Base-by-base conservation (phyloP, 1,140 invertebrate genomes). In the Drosophila tristis region DNA sequence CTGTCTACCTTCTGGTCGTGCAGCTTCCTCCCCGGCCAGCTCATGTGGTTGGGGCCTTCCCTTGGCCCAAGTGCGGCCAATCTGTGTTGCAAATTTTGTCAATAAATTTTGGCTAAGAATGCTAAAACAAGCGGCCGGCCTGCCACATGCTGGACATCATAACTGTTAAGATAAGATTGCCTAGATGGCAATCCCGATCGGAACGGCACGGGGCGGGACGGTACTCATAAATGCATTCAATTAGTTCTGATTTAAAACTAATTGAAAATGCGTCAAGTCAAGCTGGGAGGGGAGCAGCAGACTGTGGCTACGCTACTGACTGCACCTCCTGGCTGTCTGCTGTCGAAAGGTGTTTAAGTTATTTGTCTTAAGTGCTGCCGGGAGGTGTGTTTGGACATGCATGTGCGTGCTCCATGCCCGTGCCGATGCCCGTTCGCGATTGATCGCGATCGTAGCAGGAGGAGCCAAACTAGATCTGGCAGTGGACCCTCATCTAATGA, bases 171-270 rank as follows among this genome's bases (percentile, higher is more conserved):
- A 86, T 86, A 86, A 86, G 82, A 86, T 86, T 86, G 82, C 59
- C 60, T 51, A 65, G 80, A 79, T 84, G 56, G 54, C 47, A 57
- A 74, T 67, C 53, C 15, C 45, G 62, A 57, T 68, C 42, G 51
- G 26, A 44, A 61, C 53, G 39, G 29, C 2, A 16, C 31, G 45
- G 8, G 13, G 20, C 42, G 25, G 4, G 53, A 31, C 26, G 16
- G 58, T 11, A 29, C 58, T 56, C 42, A 25, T 42, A 78, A 73
- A 82, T 82, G 82, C 78, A 86, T 86, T 87, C 82, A 86, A 89
- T 86, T 87, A 86, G 82, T 82, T 87, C 74, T 86, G 82, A 86
- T 87, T 87, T 82, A 86, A 78, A 82, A 87, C 82, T 89, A 86
- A 86, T 86, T 86, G 82, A 89, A 86, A 82, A 86, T 86, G 82